Base-by-base conservation (phyloP, 2,113 vertebrate species). In the Halichoeres trimaculatus region DNA sequence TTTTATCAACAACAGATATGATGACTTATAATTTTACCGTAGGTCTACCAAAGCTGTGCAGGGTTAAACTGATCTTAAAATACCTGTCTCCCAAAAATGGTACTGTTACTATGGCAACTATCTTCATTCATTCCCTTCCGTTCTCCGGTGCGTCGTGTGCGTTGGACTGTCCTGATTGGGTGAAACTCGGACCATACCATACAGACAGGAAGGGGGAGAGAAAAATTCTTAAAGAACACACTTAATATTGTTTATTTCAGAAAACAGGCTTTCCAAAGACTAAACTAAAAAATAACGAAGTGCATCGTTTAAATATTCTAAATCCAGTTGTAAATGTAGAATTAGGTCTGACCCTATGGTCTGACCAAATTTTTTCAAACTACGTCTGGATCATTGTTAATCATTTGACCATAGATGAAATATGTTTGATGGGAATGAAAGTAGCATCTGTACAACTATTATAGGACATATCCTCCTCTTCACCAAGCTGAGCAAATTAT, bases 151-250 rank as follows among this genome's bases (percentile, higher is more conserved):
- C 30, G 30, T 70, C 36, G 59, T 64, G 79, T 70, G 86, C 65
- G 92, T 85, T 94, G 93, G 91, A 89, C 77, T 82, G 57, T 80
- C 30, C 47, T 91, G 88, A 93, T 94, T 94, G 93, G 93, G 65
- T 69, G 54, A 64, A 2, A 51, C 20, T 54, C 14, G 23, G 76
- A 77, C 73, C 56, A 36, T 79, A 85, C 87, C 80, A 88, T 36
- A 64, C 56, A 38, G 35, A 55, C 76, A 58, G 12, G 2, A 59
- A n/a, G 51, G 53, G 70, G 70, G 76, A 24, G 62, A 30, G 24
- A 13, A 11, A 3, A 30, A 59, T 9, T 65, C 17, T 70, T 81
- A 74, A 81, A 74, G 76, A 45, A 36, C 58, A 47, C 63, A 59
- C 57, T 43, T 61, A 54, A 48, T 54, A 62, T 20, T 45, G 12